phyloP scores from a whole-genome alignment of 2,888 invertebrate genomes.

The Ethmia dodecea region DNA sequence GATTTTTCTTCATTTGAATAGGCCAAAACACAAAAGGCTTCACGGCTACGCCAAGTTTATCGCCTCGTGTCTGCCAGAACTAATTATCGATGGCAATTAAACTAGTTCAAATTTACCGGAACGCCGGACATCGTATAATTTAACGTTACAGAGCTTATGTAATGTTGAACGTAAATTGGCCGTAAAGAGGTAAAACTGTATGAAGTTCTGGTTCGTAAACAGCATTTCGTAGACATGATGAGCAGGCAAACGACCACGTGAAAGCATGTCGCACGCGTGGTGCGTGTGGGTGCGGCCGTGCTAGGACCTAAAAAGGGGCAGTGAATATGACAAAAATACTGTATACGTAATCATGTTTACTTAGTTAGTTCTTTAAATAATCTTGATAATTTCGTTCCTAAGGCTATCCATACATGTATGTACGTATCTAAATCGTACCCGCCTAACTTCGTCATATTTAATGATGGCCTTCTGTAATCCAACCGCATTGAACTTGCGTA shows the following conservation, averaged over 20 bases:
- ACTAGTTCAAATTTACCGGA: conserved; percentile 20
- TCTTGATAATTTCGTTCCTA: too few species aligned
- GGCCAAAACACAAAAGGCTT: conserved; percentile 24
- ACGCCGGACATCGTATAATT: conserved; percentile 10
- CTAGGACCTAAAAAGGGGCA: background rate
- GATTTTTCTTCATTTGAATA: conserved; percentile 46
- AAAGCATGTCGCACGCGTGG: conserved; percentile 20
- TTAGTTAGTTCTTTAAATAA: too few species aligned
- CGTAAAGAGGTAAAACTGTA: conserved; percentile 8
- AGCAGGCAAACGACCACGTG: conserved; percentile 26
- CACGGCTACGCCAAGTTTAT: conserved; percentile 30
- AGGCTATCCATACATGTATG: too few species aligned
- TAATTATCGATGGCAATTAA: conserved; percentile 31
- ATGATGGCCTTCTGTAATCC: too few species aligned
- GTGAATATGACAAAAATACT: conserved; percentile 2
- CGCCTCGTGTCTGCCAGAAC: conserved; percentile 25
- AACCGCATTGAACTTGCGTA: too few species aligned
- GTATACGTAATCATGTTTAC: too few species aligned
- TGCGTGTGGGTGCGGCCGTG: conserved; percentile 15
- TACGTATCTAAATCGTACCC: too few species aligned
- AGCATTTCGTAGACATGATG: conserved; percentile 16
- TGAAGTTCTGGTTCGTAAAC: conserved; percentile 5
- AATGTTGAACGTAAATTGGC: conserved; percentile 9
- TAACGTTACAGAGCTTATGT: conserved; percentile 5
- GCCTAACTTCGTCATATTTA: too few species aligned